Evolutionary conservation across 2,113 vertebrate genomes (phyloP), one percentile per base, ranked within the genome.

Genomic region (Seriola quinqueradiata): DNA sequence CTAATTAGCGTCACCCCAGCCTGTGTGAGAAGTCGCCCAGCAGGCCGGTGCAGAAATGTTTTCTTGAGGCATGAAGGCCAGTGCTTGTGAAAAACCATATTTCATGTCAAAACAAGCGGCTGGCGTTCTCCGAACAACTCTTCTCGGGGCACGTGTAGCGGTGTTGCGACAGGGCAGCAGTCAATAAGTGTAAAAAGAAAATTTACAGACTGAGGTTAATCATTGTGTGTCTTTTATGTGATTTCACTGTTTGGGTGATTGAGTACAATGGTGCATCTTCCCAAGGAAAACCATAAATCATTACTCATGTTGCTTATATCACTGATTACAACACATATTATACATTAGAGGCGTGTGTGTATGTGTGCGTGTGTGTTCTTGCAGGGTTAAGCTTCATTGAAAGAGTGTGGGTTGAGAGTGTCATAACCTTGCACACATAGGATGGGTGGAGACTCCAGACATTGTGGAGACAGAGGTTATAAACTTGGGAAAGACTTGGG

Each of bases 371-470:
- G 66, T 55, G 75, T 79, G 83, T 66, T 82, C 79, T 79, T 70
- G 75, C 32, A 44, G 48, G 58, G 69, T 76, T 83, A 86, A 82
- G 42, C 70, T 82, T 82, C 63, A 87, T 78, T 89, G 76, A 88
- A 88, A 81, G 82, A 70, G 75, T 79, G 89, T 90, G 85, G 85
- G 87, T 50, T 79, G 77, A 82, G 65, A 86, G 81, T 85, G 90
- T 89, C 87, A 87, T 87, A 90, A 88, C 89, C 78, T 88, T 90
- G 79, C 65, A 89, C 82, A 83, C 88, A 90, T 75, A 89, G 58
- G 75, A 80, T 82, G 88, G 92, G 93, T 91, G 91, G 90, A 90
- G 91, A 75, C 78, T 76, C 72, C 86, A 94, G 93, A 94, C 93
- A 90, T 72, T 59, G 75, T 93, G 92, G 91, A 92, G 92, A 90